phyloP scores from a whole-genome alignment of 1,140 invertebrate genomes.

The Dinoponera quadriceps region DNA sequence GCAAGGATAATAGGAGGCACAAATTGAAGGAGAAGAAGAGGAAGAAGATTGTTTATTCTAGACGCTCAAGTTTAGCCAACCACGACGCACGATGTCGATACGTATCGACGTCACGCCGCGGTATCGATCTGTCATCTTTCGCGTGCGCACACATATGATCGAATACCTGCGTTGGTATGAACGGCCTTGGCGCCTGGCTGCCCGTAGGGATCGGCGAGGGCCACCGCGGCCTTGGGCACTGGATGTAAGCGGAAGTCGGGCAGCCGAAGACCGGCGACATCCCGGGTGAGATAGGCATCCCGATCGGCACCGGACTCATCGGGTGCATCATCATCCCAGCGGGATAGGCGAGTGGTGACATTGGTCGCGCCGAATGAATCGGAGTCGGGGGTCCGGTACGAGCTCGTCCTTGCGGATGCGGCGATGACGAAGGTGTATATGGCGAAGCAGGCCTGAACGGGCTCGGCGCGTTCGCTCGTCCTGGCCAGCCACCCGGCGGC shows the following conservation, averaged over 20 bases:
- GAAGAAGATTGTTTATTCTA: too few relatives aligned
- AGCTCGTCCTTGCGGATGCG: slow-evolving; percentile 61
- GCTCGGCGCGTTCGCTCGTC: slow-evolving; percentile 73
- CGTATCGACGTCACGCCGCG: slow-evolving; percentile 9
- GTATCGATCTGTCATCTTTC: not conserved
- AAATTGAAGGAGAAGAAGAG: too few relatives aligned
- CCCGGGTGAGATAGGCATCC: slow-evolving; percentile 82
- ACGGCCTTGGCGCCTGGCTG: slow-evolving; percentile 81
- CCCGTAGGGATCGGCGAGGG: slow-evolving; percentile 84
- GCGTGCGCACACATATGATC: too few relatives aligned
- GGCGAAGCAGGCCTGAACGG: slow-evolving; percentile 62
- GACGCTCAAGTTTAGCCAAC: not conserved
- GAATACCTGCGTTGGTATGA: slow-evolving; percentile 80
- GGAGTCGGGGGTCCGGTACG: slow-evolving; percentile 72
- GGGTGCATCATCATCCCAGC: slow-evolving; percentile 78
- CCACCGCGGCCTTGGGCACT: slow-evolving; percentile 89
- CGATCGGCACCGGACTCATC: slow-evolving; percentile 83
- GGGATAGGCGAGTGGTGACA: slow-evolving; percentile 79
- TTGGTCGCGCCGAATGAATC: slow-evolving; percentile 73
- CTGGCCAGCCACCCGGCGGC: slow-evolving; percentile 71
- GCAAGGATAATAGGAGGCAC: too few relatives aligned
- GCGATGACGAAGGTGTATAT: slow-evolving; percentile 57
- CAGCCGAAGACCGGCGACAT: slow-evolving; percentile 82
- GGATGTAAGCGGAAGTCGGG: slow-evolving; percentile 82
- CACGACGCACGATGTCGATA: not conserved